phyloP scores from a whole-genome alignment of 2,797 vertebrate species.

The Sparidentex hasta region DNA sequence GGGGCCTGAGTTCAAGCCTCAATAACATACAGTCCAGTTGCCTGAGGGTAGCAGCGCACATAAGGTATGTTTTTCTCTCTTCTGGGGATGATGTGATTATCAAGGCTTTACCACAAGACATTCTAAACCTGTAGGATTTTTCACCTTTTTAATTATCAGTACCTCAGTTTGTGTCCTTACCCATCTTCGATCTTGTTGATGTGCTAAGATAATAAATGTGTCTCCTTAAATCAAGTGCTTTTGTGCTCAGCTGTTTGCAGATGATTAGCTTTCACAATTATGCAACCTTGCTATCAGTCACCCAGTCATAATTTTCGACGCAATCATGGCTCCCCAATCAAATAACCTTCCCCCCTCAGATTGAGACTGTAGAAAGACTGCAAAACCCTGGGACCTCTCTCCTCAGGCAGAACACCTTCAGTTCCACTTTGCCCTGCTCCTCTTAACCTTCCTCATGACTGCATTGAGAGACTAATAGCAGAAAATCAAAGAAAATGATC shows the following conservation, averaged over 20 bases:
- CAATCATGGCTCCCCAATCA: background rate
- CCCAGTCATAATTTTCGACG: background rate
- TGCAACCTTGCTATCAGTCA: slow-evolving; percentile 2
- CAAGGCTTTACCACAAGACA: background rate
- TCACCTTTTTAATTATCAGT: background rate
- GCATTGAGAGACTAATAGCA: background rate
- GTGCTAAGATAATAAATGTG: background rate
- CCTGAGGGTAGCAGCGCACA: slow-evolving; percentile 7
- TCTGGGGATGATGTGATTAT: slow-evolving; percentile 3
- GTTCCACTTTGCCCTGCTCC: background rate
- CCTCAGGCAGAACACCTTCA: background rate
- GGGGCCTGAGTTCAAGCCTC: slow-evolving; percentile 4
- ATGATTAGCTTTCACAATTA: slow-evolving; percentile 1
- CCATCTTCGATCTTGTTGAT: background rate
- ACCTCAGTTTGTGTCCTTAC: background rate
- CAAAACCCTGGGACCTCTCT: slow-evolving; percentile 7
- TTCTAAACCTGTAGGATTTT: background rate
- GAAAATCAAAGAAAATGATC: background rate
- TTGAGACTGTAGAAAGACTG: background rate
- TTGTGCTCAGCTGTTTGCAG: slow-evolving; percentile 6
- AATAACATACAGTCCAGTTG: background rate
- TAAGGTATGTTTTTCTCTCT: background rate
- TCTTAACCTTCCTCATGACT: background rate
- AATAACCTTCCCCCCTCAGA: slow-evolving; percentile 1
- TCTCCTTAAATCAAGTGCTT: background rate